These are phyloP conservation scores for Tridacna crocea DNA, from an alignment of 2,888 invertebrate species.

Conservation along the genomic window DNA sequence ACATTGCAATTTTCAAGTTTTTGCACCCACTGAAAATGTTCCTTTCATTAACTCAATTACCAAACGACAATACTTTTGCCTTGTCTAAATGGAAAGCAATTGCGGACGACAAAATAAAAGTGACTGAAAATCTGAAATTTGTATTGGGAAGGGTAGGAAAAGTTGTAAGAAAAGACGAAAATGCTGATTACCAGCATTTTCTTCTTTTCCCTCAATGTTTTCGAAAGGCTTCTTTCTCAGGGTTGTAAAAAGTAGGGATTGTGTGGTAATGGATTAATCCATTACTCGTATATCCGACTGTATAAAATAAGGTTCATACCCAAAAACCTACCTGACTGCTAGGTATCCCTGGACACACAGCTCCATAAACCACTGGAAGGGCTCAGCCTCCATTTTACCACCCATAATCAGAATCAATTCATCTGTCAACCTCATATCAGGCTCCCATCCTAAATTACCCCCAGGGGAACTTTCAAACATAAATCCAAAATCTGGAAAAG, in stretches of 20 bases:
- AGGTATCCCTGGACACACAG: constrained; percentile 98
- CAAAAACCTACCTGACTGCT: constrained; percentile 91
- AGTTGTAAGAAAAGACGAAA: background rate
- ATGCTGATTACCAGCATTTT: background rate
- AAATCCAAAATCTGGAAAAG: constrained; percentile 98
- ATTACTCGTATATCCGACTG: background rate
- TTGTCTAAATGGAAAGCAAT: no score
- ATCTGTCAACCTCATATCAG: constrained; percentile 99
- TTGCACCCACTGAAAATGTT: no score
- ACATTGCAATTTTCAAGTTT: no score
- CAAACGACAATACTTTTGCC: no score
- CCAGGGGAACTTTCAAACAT: constrained; percentile 99
- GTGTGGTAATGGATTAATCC: background rate
- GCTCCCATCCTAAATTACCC: constrained; percentile 99
- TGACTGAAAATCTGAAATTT: no score
- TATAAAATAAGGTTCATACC: background rate
- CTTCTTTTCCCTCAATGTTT: background rate
- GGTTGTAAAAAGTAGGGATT: no score
- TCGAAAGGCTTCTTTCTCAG: no score
- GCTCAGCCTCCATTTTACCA: constrained; percentile 97
- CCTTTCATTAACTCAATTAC: no score
- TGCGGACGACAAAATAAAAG: no score
- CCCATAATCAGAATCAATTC: constrained; percentile 99
- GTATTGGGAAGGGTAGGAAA: no score
- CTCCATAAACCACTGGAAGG: constrained; percentile 99